A percentile compares a stretch with the other conserved stretches of the same genome.
These are phyloP conservation scores for Zaprionus gabonicus DNA, from an alignment of 1,140 invertebrate genomes.

Conservation along the genomic window DNA sequence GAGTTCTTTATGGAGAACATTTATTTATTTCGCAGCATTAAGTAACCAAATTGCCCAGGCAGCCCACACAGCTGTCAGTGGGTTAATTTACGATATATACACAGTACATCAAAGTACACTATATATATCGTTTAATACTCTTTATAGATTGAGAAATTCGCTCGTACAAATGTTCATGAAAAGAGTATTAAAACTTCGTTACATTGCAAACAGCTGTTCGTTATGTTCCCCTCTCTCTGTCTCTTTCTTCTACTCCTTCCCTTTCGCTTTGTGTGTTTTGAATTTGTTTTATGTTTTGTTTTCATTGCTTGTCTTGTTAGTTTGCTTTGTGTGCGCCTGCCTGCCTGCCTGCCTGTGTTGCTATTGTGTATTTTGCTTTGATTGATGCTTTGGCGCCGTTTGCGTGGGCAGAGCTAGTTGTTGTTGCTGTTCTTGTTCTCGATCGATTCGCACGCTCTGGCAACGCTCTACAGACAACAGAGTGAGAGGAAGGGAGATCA, in stretches of 20 bases:
- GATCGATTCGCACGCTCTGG: constrained; percentile 36
- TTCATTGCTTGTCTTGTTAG: constrained; percentile 36
- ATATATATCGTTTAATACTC: background rate
- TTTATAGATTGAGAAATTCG: background rate
- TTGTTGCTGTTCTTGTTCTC: constrained; percentile 18
- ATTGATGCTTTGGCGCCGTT: constrained; percentile 53
- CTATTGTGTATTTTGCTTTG: constrained; percentile 53
- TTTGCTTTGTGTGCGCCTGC: constrained; percentile 29
- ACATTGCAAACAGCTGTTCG: constrained; percentile 1
- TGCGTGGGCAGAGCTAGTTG: constrained; percentile 36
- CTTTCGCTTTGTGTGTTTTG: constrained; percentile 8
- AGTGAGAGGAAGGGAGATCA: constrained; percentile 19
- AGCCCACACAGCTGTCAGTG: constrained; percentile 2
- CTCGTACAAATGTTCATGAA: background rate
- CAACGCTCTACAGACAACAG: constrained; percentile 28
- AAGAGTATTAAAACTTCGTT: constrained; percentile 16
- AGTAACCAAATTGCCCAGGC: background rate
- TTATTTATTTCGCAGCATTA: background rate
- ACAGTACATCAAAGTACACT: background rate
- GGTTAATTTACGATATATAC: background rate
- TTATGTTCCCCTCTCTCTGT: background rate
- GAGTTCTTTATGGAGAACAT: background rate
- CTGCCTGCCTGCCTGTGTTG: constrained; percentile 5
- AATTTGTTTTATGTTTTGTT: constrained; percentile 37
- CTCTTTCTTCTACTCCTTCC: background rate